Conservation (phyloP, 2,888 invertebrate genomes). For the Embidobia sp. region DNA sequence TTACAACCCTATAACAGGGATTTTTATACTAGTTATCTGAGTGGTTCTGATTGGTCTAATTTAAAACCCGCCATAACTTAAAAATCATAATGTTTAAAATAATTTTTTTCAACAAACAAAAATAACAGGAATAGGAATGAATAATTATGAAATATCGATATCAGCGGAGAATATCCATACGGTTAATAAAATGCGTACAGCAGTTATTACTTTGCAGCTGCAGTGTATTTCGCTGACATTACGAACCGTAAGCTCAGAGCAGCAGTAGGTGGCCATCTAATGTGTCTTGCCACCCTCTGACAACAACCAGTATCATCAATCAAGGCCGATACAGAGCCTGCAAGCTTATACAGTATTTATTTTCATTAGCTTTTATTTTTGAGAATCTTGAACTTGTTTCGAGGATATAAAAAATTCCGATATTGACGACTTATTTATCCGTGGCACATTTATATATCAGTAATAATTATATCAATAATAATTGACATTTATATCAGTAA, state of each 20-base stretch:
- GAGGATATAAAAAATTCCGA: conserved; percentile 48
- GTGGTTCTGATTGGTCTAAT: no score
- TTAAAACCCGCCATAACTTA: no score
- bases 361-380: conserved; percentile 77
- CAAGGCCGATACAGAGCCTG: conserved; percentile 74
- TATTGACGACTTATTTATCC: conserved; percentile 60
- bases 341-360: conserved; percentile 81
- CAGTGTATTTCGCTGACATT: conserved; percentile 63
- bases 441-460: conserved; percentile 51
- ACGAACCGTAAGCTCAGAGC: conserved; percentile 65
- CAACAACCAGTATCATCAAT: conserved; percentile 78
- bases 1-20: no score
- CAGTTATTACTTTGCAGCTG: conserved; percentile 64
- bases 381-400: conserved; percentile 63
- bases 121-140: neutral
- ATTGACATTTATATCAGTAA: no score
- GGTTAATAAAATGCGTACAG: conserved; percentile 52
- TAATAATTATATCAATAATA: no score
- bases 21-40: no score
- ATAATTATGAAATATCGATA: conserved; percentile 32
- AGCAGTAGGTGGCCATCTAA: conserved; percentile 76
- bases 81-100: no score
- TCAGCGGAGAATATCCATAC: conserved; percentile 14
- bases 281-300: conserved; percentile 79
- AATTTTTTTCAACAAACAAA: no score